Conservation (phyloP, 2,113 vertebrate genomes). For the Nannobrachium achirus region DNA sequence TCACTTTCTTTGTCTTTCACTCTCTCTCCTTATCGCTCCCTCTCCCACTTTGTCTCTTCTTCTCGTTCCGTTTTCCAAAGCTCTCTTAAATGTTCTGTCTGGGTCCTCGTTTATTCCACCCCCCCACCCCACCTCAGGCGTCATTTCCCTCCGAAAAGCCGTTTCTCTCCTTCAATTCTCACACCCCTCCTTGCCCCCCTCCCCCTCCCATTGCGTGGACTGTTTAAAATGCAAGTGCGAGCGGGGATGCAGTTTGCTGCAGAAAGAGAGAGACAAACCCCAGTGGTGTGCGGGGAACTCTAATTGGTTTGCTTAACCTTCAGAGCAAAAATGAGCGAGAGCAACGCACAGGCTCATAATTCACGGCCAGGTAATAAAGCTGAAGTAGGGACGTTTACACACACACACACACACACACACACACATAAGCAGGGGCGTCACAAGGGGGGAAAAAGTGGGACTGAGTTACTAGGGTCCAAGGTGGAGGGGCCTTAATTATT, state of each 20-base stretch:
- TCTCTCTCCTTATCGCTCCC: neutral
- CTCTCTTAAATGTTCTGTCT: constrained; percentile 10
- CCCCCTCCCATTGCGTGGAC: constrained; percentile 27
- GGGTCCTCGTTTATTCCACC: no score
- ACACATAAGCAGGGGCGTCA: no score
- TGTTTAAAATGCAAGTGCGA: constrained; percentile 72
- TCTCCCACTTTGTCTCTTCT: neutral
- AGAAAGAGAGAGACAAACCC: constrained; percentile 50
- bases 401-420: constrained; percentile 13
- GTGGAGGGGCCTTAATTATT: no score
- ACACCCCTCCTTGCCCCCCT: neutral
- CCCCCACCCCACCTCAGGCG: no score
- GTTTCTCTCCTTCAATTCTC: neutral
- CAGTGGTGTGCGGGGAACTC: constrained; percentile 70
- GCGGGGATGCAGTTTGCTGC: constrained; percentile 63
- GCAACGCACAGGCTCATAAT: constrained; percentile 77
- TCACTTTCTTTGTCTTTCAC: neutral
- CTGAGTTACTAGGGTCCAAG: no score
- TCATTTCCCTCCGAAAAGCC: neutral
- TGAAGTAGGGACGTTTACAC: constrained; percentile 64
- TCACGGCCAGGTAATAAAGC: constrained; percentile 76
- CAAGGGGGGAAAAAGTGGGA: no score
- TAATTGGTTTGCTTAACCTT: constrained; percentile 83
- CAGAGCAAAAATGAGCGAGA: constrained; percentile 76
- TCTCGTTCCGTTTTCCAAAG: constrained; percentile 8